These are phyloP conservation scores for Paratrypauchen microcephalus DNA, from an alignment of 2,797 vertebrate genomes.

Conservation along the genomic window DNA sequence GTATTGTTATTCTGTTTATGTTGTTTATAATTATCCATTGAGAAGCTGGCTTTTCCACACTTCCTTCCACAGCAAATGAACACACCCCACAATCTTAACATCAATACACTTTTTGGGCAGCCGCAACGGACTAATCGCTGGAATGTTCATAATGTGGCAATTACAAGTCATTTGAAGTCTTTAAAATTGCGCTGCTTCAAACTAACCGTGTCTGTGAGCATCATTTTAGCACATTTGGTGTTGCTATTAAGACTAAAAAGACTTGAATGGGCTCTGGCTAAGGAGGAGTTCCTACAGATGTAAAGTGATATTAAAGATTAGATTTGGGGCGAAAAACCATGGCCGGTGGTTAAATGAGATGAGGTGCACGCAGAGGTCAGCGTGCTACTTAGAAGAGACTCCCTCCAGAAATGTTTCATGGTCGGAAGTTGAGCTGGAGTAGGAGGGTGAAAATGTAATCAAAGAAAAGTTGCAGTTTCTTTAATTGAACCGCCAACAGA, in stretches of 20 bases:
- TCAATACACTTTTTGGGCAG: slow-evolving; percentile 9
- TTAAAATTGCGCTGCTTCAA: no score
- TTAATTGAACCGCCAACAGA: neutral
- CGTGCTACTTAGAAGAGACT: slow-evolving; percentile 28
- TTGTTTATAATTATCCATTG: slow-evolving; percentile 10
- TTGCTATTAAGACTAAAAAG: slow-evolving; percentile 30
- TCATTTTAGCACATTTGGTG: slow-evolving; percentile 1
- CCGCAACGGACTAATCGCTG: slow-evolving; percentile 1
- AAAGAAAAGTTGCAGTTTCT: neutral
- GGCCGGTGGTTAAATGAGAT: slow-evolving; percentile 34
- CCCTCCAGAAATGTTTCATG: slow-evolving; percentile 11
- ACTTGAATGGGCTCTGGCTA: slow-evolving; percentile 45
- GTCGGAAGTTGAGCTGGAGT: slow-evolving; percentile 2
- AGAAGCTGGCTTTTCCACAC: neutral
- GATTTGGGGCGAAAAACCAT: slow-evolving; percentile 41
- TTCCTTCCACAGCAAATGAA: slow-evolving; percentile 13
- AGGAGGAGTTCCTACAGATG: slow-evolving; percentile 30
- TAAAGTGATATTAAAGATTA: slow-evolving; percentile 29
- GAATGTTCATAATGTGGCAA: slow-evolving; percentile 6
- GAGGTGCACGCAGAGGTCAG: slow-evolving; percentile 32
- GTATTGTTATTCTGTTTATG: neutral
- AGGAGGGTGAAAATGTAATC: slow-evolving; percentile 10
- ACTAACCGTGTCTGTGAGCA: no score
- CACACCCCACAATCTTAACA: slow-evolving; percentile 13
- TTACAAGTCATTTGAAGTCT: slow-evolving; percentile 7